Base-by-base conservation (phyloP, 2,888 invertebrate genomes). In the Tyria jacobaeae region DNA sequence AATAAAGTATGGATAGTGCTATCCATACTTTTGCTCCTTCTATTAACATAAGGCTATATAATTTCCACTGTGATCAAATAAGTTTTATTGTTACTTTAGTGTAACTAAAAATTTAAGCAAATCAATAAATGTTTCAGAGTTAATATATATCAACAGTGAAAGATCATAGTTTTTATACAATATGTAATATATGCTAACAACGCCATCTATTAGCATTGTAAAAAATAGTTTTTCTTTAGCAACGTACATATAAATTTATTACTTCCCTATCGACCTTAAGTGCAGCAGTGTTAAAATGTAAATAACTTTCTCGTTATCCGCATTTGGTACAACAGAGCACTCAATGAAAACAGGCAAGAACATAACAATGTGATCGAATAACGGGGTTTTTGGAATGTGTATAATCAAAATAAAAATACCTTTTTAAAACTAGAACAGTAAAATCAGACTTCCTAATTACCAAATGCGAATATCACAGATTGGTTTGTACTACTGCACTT, bases 381-480 rank as follows among this genome's bases (percentile, higher is more conserved):
- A 68, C 70, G 80, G 76, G 78, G 71, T 81, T 87, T 62, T 88
- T 90, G 90, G 90, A 91, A 90, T 89, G 91, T 90, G 88, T 76
- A 69, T 76, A 78, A 79, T 76, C 68, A 76, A 80, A 81, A 76
- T 66, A 76, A 77, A 75, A 78, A 73, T 71, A 69, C 61, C 65
- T 66, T 71, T 74, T 75, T 58, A 66, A 60, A 73, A 70, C 70
- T 76, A 77, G 72, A 77, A 75, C 73, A 75, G 75, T 76, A 81
- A 85, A 86, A 85, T 89, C 89, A 89, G 89, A 89, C 89, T 89
- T 89, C 75, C 77, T 83, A 82, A 83, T 81, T 81, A 92, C 93
- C 93, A 94, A 94, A 94, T 94, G 93, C 93, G 93, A 94, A 94
- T 92, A 93, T 94, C 93, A 94, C 93, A 94, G 92, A 88, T 87